phyloP scores from a whole-genome alignment of 2,113 vertebrate species.

The Notiomystis cincta region DNA sequence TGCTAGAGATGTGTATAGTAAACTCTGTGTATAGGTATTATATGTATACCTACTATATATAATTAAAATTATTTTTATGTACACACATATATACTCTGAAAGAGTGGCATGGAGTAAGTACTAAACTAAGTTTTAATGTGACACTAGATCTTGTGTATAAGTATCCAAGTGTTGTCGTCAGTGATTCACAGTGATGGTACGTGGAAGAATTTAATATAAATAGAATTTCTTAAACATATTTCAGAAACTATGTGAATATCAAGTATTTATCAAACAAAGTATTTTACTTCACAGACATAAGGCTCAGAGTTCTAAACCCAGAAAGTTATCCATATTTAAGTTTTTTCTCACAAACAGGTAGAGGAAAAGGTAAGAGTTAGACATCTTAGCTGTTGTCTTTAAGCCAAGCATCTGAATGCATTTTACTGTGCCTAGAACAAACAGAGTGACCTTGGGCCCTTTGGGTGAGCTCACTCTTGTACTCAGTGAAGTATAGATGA shows the following conservation, averaged over 20 bases:
- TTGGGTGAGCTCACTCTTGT: background rate
- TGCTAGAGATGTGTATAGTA: background rate
- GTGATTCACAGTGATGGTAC: background rate
- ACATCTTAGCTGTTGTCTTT: background rate
- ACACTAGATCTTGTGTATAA: background rate
- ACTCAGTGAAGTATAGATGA: background rate
- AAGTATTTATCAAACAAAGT: background rate
- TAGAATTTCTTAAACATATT: background rate
- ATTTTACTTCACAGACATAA: background rate
- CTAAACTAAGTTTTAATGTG: background rate
- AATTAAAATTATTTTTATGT: background rate
- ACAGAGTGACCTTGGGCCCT: background rate
- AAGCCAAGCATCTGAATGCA: background rate
- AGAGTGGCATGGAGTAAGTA: background rate
- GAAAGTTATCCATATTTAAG: background rate
- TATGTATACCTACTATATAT: background rate
- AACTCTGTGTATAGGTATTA: background rate
- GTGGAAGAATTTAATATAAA: background rate
- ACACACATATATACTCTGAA: fast-evolving
- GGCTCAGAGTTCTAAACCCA: background rate
- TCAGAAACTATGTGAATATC: background rate
- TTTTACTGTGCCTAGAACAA: background rate
- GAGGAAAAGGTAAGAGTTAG: background rate
- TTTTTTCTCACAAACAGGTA: background rate
- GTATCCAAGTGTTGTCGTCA: background rate